Evolutionary conservation across 2,113 vertebrate genomes (phyloP).

Genomic region (Neolamprologus brichardi): DNA sequence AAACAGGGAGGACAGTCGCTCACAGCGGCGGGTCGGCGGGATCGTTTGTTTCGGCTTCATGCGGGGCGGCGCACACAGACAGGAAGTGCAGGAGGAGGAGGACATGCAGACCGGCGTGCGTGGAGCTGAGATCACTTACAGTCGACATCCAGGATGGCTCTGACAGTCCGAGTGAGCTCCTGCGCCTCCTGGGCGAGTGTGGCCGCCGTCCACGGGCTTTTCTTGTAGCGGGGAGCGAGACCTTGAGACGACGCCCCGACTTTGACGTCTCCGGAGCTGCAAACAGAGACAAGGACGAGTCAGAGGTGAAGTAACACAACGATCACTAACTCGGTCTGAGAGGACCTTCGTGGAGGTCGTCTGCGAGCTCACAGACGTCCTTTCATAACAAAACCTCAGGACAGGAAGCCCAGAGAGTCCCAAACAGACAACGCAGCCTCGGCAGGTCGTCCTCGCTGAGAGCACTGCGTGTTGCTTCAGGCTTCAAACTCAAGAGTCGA

Average conservation of each 20-base stretch:
- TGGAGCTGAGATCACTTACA: slow-evolving; percentile 75
- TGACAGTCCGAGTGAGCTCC: slow-evolving; percentile 80
- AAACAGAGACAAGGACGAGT: background rate
- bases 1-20: slow-evolving; percentile 45
- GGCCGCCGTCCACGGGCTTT: slow-evolving; percentile 62
- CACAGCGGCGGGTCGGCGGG: background rate
- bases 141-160: slow-evolving; percentile 80
- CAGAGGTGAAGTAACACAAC: background rate
- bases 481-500: background rate
- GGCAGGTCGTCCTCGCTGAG: background rate
- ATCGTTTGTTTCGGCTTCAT: slow-evolving; percentile 1
- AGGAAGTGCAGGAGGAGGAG: background rate
- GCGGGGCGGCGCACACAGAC: slow-evolving; percentile 1
- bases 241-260: slow-evolving; percentile 47
- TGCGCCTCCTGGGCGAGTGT: slow-evolving; percentile 79
- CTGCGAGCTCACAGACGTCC: background rate
- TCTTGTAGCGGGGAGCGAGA: slow-evolving; percentile 55
- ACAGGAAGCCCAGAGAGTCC: background rate
- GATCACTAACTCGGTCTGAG: background rate
- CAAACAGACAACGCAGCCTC: background rate
- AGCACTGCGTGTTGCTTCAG: background rate
- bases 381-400: background rate
- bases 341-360: background rate
- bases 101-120: background rate
- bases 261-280: slow-evolving; percentile 65